These are phyloP conservation scores for Leptinotarsa haldemani DNA, from an alignment of 2,888 invertebrate genomes.

Conservation along the genomic window DNA sequence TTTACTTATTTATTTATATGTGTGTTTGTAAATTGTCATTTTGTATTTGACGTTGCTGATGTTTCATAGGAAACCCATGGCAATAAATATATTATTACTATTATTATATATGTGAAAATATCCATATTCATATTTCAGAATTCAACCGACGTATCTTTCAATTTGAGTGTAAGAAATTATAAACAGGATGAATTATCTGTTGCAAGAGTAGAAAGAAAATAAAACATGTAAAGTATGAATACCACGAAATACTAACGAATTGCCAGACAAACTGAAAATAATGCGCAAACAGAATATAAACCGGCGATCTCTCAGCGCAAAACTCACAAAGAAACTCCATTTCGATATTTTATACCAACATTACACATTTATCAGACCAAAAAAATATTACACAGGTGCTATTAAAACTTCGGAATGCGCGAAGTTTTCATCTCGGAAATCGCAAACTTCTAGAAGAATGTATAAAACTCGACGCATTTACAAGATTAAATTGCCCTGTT, in stretches of 20 bases:
- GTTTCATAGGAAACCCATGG: too few species aligned
- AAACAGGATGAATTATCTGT: too few species aligned
- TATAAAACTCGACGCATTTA: conserved; percentile 42
- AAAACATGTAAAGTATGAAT: too few species aligned
- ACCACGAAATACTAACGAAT: neutral
- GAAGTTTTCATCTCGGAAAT: conserved; percentile 43
- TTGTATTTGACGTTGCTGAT: too few species aligned
- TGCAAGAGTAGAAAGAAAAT: too few species aligned
- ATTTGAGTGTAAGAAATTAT: too few species aligned
- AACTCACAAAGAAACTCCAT: neutral
- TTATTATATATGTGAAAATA: too few species aligned
- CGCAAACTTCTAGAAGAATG: conserved; percentile 36
- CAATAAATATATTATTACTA: too few species aligned
- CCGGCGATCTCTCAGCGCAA: neutral
- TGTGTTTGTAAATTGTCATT: too few species aligned
- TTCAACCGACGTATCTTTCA: too few species aligned
- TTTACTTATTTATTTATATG: too few species aligned
- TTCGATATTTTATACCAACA: conserved; percentile 22
- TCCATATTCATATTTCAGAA: too few species aligned
- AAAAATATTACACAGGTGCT: conserved; percentile 41
- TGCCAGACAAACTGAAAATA: conserved; percentile 18
- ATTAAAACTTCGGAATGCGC: conserved; percentile 43
- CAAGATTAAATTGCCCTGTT: conserved; percentile 47
- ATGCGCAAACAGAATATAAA: conserved; percentile 8
- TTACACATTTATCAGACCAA: conserved; percentile 42